These are phyloP conservation scores for Drosophila lacertosa DNA, from an alignment of 1,140 invertebrate species.

Conservation along the genomic window DNA sequence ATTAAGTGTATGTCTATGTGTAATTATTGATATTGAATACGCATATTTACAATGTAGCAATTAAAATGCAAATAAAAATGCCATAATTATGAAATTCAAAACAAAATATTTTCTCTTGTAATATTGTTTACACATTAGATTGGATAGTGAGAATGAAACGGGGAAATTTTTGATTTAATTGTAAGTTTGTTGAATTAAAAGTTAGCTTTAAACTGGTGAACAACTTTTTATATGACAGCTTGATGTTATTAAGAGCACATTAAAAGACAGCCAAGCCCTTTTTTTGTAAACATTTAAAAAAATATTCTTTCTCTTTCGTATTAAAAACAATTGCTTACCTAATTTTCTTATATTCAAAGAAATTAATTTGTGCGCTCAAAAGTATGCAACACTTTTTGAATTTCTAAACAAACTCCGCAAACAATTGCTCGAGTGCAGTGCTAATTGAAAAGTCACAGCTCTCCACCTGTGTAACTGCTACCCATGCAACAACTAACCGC, in stretches of 20 bases:
- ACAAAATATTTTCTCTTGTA: conserved; percentile 14
- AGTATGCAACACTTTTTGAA: conserved; percentile 16
- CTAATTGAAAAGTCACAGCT: conserved; percentile 67
- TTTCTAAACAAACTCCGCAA: neutral
- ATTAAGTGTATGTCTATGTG: conserved; percentile 73
- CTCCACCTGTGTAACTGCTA: conserved; percentile 47
- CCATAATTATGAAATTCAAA: conserved; percentile 77
- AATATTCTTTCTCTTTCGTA: no score
- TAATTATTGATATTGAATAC: conserved; percentile 82
- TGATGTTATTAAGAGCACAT: no score
- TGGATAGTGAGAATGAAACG: neutral
- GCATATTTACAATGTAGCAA: conserved; percentile 79
- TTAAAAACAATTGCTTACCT: no score
- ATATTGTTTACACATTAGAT: neutral
- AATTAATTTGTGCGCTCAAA: conserved; percentile 1
- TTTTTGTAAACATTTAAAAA: no score
- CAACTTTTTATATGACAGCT: no score
- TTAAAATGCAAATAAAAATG: conserved; percentile 77
- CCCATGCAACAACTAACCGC: neutral
- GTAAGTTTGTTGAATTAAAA: no score
- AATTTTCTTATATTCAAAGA: no score
- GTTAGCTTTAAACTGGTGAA: conserved; percentile 3
- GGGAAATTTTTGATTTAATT: no score
- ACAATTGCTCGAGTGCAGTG: conserved; percentile 5
- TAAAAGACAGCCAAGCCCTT: no score